Evolutionary conservation across 2,888 invertebrate species (phyloP), one percentile per base, ranked within the genome.

Genomic region (Axea sp.): DNA sequence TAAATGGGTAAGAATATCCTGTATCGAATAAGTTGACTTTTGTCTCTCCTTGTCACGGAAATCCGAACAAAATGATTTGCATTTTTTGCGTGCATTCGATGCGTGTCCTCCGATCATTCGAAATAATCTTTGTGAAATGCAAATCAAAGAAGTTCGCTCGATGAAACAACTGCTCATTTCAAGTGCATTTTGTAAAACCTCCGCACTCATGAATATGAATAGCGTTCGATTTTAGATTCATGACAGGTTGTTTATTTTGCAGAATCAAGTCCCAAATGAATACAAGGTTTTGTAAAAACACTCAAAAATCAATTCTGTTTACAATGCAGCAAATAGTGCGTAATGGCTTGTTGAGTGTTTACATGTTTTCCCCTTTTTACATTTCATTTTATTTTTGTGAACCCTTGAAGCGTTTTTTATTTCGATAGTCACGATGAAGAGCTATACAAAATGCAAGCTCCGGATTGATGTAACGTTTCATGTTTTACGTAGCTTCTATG

Each of bases 291-390:
- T 59, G 37, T 59, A 59, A 59, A 45, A 59, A 59, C 59, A 45
- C 22, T 59, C 59, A 11, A 59, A 59, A 59, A 57, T 45, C 45
- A 59, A 45, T 59, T 60, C 33, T 17, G 19, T 30, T 15, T 31
- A 45, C 22, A 45, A 33, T 9, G 12, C 3, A 8, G 1, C 33
- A 45, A 73, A 80, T 80, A 77, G 77, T 67, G 53, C 43, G 72
- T 78, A 78, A 77, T 77, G 68, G 77, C 62, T 33, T 43, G 71
- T 51, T 45, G 64, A 78, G 73, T 77, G 73, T 74, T 45, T 62
- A 67, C 55, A 60, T 68, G 76, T 77, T 73, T 73, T 33, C 45
- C 24, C 19, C 22, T 51, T 49, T 74, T 68, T 75, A 53, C 69
- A 72, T 76, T 71, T 57, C 71, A 60, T 71, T 73, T 71, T 75